These are phyloP conservation scores for Helicorthomorpha holstii DNA, from an alignment of 1,140 invertebrate species.

Conservation along the genomic window DNA sequence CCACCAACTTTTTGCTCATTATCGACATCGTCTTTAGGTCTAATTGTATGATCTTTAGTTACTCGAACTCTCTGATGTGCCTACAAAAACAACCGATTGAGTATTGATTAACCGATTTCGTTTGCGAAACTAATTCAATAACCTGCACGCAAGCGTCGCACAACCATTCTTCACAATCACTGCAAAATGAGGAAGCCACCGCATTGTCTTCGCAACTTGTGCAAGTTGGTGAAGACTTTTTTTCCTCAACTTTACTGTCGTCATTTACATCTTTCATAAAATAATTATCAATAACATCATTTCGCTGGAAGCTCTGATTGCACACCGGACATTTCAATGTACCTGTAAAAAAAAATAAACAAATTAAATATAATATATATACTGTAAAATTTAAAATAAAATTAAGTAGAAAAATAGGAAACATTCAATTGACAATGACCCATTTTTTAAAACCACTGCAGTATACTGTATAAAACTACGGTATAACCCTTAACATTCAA, in stretches of 20 bases:
- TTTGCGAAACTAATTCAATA: conserved; percentile 1
- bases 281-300: conserved; percentile 53
- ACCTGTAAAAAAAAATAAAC: too few relatives aligned
- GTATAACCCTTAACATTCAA: too few relatives aligned
- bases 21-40: conserved; percentile 57
- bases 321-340: not conserved
- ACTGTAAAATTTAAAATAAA: too few relatives aligned
- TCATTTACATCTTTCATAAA: conserved; percentile 33
- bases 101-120: not conserved
- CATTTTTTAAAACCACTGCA: too few relatives aligned
- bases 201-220: conserved; percentile 69
- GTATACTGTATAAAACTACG: too few relatives aligned
- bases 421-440: too few relatives aligned
- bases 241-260: conserved; percentile 18
- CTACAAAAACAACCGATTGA: conserved; percentile 41
- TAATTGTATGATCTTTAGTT: conserved; percentile 81
- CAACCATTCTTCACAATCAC: conserved; percentile 75
- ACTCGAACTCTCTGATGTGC: conserved; percentile 61
- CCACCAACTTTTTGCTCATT: conserved; percentile 35
- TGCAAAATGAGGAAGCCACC: conserved; percentile 63
- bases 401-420: too few relatives aligned
- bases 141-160: conserved; percentile 74
- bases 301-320: conserved; percentile 4
- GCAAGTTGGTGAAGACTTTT: conserved; percentile 35
- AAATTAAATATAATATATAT: too few relatives aligned